Base-by-base conservation (phyloP, 2,888 invertebrate genomes). In the Eulithis testata region DNA sequence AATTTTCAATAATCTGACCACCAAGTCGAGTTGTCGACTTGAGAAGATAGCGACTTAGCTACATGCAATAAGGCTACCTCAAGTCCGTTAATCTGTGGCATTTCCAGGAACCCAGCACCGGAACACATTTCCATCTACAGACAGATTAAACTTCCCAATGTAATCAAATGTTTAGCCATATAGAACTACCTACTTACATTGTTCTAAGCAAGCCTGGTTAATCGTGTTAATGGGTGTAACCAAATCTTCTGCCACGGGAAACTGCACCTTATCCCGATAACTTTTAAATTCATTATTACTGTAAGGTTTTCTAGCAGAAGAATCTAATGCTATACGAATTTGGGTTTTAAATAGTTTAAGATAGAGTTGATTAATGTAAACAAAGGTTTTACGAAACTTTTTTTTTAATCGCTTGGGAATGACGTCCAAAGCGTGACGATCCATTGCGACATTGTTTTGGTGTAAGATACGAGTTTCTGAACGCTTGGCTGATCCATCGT, bases 161-260 rank as follows among this genome's bases (percentile, higher is more conserved):
- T 70, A 76, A 75, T 76, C 77, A 78, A 80, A 76, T 68, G 72
- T 70, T 71, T 66, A 74, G 69, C 73, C 74, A 72, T 69, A 73
- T 72, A 76, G 75, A 82, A 81, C 79, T 76, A 76, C 37, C 8
- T 37, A 11, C 40, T 40, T 40, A 40, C 72, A 78, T 76, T 78
- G 78, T 83, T 85, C 76, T 76, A 75, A 81, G 79, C 82, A 80
- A 87, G 86, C 89, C 83, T 88, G 74, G 84, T 85, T 85, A 89
- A 89, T 85, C 83, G 73, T 76, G 76, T 78, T 87, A 89, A 88
- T 84, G 72, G 79, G 77, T 84, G 83, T 83, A 86, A 84, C 85
- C 76, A 70, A 64, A 71, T 66, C 56, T 60, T 56, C 58, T 65
- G 72, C 64, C 71, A 66, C n/a, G 40, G 55, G 31, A 84, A 73